Base-by-base conservation (phyloP, 2,888 invertebrate species). In the Portevinia maculata region DNA sequence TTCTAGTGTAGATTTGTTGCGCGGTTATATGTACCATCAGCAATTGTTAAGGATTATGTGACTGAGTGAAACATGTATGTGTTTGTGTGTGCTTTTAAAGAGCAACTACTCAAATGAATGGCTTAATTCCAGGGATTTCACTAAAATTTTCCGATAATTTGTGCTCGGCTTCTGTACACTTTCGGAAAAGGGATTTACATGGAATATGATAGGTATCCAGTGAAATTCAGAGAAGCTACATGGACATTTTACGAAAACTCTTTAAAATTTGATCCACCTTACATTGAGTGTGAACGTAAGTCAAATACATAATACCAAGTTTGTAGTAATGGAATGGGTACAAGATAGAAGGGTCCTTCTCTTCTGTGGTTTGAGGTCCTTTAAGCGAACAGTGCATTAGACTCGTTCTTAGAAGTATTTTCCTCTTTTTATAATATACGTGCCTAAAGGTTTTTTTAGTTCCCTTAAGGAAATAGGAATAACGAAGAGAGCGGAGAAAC, bases 1-100 rank as follows among this genome's bases (percentile, higher is more conserved):
- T 76, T 37, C 78, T 55, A 67, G 78, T 83, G 60, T 50, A 62
- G 57, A 46, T 48, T 34, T 79, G 57, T 30, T 34, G 21, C 19
- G 44, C 39, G 13, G 17, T 46, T 13, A 44, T 59, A 60, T 53
- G 37, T 34, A 52, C 30, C 60, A 39, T 32, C 52, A 30, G 41
- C 52, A 71, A 41, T 46, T 71, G 28, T 52, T 28, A 15, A 6
- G 57, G 55, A 59, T 59, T 46, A 50, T 17, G 50, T 41, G 9
- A 1, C n/a, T 32, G 57, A 21, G 21, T 24, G 21, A 19, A 6
- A 4, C 9, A 15, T 37, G 37, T 30, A 3, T 30, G 11, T 11
- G 9, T 65, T 13, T 24, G 39, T 32, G 37, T 34, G 30, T 70
- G 59, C 34, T 34, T 28, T 48, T 44, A 60, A 71, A 52, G 44